Base-by-base conservation (phyloP, 2,888 invertebrate species). In the Ptychoptera contaminata region DNA sequence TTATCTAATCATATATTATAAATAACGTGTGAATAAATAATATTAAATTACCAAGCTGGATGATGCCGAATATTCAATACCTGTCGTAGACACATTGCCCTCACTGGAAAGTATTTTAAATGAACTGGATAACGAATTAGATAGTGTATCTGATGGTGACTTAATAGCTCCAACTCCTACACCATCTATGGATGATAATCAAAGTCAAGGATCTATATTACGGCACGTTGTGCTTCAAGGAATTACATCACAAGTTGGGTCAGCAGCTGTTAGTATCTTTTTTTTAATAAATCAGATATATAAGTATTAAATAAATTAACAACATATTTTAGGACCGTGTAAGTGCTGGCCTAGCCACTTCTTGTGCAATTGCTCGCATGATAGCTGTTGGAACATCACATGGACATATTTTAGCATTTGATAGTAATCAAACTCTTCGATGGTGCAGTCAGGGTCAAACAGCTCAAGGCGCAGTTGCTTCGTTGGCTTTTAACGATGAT, bases 371-470 rank as follows among this genome's bases (percentile, higher is more conserved):
- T 6, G 74, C 77, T 8, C 79, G 82, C 44, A 77, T 82, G 63
- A 75, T 93, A 49, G 86, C 86, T n/a, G 77, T 94, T 30, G 96
- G 96, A 34, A 96, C 93, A 30, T 90, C 92, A 23, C 91, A 93
- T 65, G 94, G 96, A 1, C 79, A 90, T 52, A 75, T 92, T 44
- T 69, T 96, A 29, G 79, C 88, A 44, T 91, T 90, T 67, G 86
- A 87, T 70, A 70, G 75, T 42, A 79, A 85, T 37, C 93, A 94
- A 66, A 84, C 84, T 9, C 66, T 94, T 50, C 79, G 87, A 58
- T 94, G 91, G 90, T 92, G 88, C 50, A 81, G 80, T 56, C 63
- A 65, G 45, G 65, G 65, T 40, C 69, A 75, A 52, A 68, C 70
- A 40, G 75, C 79, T 37, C 78, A 82, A 58, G 84, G 83, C 16